A percentile compares a stretch with the other conserved stretches of the same genome.
These are phyloP conservation scores for Troilus luridus DNA, from an alignment of 2,888 invertebrate species.

Conservation along the genomic window DNA sequence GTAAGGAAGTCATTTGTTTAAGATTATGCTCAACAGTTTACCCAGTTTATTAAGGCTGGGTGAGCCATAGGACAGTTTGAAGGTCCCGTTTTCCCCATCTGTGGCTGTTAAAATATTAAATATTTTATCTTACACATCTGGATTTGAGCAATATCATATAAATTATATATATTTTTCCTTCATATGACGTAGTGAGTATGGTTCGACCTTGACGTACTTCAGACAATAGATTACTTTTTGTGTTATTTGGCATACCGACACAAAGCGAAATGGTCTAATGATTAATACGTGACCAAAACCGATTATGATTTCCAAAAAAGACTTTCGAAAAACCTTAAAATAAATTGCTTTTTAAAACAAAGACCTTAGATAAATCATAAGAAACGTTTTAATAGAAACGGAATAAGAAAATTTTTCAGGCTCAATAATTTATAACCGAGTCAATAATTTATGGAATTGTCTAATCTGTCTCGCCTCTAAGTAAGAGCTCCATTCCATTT, in stretches of 20 bases:
- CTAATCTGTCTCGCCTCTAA: neutral
- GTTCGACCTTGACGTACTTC: too few relatives aligned
- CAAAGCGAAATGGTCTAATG: neutral
- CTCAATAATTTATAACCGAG: neutral
- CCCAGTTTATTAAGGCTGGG: too few relatives aligned
- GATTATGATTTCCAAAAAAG: neutral
- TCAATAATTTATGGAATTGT: slow-evolving; percentile 15
- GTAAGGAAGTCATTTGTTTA: too few relatives aligned
- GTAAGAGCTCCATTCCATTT: neutral
- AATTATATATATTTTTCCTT: too few relatives aligned
- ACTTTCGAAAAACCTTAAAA: neutral
- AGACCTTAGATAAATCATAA: neutral
- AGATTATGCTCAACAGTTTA: too few relatives aligned
- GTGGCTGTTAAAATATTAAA: too few relatives aligned
- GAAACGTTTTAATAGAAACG: slow-evolving; percentile 29
- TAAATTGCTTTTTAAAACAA: slow-evolving; percentile 40
- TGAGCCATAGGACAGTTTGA: too few relatives aligned
- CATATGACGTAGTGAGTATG: too few relatives aligned
- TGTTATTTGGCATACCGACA: neutral
- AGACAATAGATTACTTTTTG: too few relatives aligned
- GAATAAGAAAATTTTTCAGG: slow-evolving; percentile 32
- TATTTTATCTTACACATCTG: too few relatives aligned
- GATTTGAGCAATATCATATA: too few relatives aligned
- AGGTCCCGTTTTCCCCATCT: too few relatives aligned
- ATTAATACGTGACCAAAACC: neutral